Conservation (phyloP, 2,888 invertebrate genomes). For the Himalopsyche tibetana region DNA sequence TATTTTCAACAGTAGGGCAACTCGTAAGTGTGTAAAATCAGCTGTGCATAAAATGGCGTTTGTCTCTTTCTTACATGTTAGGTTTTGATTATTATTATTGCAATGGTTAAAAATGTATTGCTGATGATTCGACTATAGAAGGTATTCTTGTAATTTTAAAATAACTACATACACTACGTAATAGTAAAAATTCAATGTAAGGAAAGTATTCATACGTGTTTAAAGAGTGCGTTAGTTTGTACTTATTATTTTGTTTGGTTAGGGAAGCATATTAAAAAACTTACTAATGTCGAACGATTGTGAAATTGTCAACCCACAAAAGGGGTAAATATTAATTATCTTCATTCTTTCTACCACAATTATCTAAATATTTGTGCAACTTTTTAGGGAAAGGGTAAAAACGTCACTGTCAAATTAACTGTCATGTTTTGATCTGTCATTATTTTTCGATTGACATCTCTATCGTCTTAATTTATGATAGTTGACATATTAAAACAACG, state of each 20-base stretch:
- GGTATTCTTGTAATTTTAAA: background rate
- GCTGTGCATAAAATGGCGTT: background rate
- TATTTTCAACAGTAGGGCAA: background rate
- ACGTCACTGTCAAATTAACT: background rate
- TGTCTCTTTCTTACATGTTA: background rate
- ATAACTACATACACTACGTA: background rate
- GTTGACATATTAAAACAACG: no score
- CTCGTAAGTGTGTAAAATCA: background rate
- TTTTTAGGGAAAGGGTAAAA: conserved; percentile 3
- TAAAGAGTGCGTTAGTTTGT: background rate
- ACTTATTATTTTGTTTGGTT: conserved; percentile 36
- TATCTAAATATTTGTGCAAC: background rate
- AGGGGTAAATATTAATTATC: conserved; percentile 53
- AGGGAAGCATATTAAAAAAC: conserved; percentile 7
- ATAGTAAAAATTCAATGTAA: background rate
- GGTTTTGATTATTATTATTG: background rate
- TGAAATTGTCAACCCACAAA: conserved; percentile 58
- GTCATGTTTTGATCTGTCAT: conserved; percentile 19
- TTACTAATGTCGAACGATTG: conserved; percentile 61
- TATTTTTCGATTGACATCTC: background rate
- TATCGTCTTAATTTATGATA: no score
- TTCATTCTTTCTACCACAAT: conserved; percentile 31
- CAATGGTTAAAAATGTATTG: background rate
- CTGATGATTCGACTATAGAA: background rate
- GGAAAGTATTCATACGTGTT: background rate